A percentile compares a stretch with the other conserved stretches of the same genome.
phyloP scores from a whole-genome alignment of 2,888 invertebrate genomes.

The Osedax frankpressi region DNA sequence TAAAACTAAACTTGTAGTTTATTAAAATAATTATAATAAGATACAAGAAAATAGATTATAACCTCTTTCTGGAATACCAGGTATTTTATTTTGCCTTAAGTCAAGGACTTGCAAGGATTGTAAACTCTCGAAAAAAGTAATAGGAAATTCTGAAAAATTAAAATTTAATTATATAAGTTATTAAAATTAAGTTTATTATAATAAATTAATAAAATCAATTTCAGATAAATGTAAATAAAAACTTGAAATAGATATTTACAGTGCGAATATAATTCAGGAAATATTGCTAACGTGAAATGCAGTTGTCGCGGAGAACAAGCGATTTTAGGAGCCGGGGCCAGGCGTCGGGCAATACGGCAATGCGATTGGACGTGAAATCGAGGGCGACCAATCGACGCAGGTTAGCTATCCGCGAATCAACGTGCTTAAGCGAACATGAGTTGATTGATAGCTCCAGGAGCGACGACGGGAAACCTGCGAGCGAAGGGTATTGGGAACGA shows the following conservation, averaged over 20 bases:
- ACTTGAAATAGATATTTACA: not conserved
- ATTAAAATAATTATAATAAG: too few relatives aligned
- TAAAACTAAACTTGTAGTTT: not conserved
- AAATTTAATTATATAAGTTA: too few relatives aligned
- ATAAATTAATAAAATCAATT: too few relatives aligned
- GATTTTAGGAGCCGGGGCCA: not conserved
- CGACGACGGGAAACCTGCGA: conserved; percentile 35
- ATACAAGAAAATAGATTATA: not conserved
- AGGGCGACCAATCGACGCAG: conserved; percentile 31
- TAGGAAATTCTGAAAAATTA: not conserved
- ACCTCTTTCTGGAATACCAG: not conserved
- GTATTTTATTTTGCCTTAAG: not conserved
- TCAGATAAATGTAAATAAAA: too few relatives aligned
- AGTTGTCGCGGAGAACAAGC: not conserved
- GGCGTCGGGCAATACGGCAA: not conserved
- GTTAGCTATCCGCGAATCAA: conserved; percentile 37
- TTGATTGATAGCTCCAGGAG: conserved; percentile 33
- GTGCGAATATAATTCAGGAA: not conserved
- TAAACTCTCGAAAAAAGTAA: not conserved
- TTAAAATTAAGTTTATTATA: too few relatives aligned
- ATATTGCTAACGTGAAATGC: not conserved
- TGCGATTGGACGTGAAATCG: conserved; percentile 31
- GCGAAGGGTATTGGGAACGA: conserved; percentile 39
- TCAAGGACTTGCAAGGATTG: not conserved
- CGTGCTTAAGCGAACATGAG: conserved; percentile 34